Conservation (phyloP, 2,797 vertebrate genomes). For the Aratinga solstitialis region DNA sequence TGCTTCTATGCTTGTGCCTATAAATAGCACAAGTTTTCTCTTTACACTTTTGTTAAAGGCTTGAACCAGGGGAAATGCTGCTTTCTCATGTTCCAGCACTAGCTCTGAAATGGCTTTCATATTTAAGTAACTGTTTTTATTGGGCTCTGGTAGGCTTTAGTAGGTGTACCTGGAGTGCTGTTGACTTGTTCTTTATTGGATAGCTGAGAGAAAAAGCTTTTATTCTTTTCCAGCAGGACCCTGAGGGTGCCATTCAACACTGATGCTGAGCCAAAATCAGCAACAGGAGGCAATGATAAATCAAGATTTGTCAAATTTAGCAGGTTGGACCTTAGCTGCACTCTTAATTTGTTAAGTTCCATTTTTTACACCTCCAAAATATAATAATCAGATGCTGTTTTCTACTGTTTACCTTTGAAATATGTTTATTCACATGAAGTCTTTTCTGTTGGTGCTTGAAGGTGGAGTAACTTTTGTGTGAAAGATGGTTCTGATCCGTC, state of each 20-base stretch:
- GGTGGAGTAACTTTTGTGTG: background rate
- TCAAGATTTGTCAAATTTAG: background rate
- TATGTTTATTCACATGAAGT: background rate
- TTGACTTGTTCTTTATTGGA: conserved; percentile 35
- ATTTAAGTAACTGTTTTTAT: conserved; percentile 60
- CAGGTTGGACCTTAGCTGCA: background rate
- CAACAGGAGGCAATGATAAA: background rate
- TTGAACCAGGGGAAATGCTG: conserved; percentile 1
- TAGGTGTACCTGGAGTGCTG: conserved; percentile 46
- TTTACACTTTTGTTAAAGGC: conserved; percentile 6
- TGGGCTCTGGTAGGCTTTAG: conserved; percentile 45
- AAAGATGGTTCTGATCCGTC: background rate
- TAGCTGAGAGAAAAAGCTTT: conserved; percentile 42
- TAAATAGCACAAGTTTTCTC: conserved; percentile 29
- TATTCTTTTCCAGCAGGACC: conserved; percentile 39
- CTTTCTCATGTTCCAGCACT: conserved; percentile 17
- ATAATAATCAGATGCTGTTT: background rate
- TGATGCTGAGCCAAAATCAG: background rate
- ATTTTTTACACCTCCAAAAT: background rate
- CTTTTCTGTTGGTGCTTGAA: background rate
- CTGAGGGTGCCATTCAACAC: conserved; percentile 31
- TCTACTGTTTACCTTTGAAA: background rate
- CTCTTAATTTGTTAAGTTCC: background rate
- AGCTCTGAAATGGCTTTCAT: conserved; percentile 46
- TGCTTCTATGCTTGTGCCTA: background rate